Evolutionary conservation across 2,797 vertebrate species (phyloP).

Genomic region (Morus bassanus): DNA sequence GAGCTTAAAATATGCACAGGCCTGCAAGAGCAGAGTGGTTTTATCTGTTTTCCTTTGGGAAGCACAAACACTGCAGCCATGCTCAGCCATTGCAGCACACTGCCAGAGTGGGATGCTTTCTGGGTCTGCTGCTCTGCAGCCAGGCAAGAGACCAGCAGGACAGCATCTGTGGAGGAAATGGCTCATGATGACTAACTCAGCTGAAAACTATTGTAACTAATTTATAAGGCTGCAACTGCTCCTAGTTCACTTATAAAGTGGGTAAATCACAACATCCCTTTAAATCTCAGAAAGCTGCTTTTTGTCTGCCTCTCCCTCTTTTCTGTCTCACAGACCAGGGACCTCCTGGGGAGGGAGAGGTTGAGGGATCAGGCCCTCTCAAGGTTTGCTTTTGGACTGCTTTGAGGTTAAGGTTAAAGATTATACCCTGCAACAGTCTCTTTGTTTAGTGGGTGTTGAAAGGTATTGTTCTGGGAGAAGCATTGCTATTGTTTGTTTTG

Average conservation of each 20-base stretch:
- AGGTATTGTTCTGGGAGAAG: neutral
- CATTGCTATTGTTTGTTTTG: neutral
- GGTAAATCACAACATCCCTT: neutral
- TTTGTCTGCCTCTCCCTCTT: neutral
- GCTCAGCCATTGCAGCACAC: neutral
- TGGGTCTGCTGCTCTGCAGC: neutral
- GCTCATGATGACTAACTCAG: neutral
- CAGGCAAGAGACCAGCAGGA: no score
- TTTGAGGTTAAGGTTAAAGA: neutral
- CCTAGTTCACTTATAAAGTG: neutral
- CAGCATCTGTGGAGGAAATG: rapidly evolving
- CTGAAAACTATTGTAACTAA: neutral
- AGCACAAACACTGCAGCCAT: rapidly evolving
- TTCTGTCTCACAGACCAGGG: neutral
- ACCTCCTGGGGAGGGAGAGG: neutral
- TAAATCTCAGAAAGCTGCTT: neutral
- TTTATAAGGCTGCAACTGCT: neutral
- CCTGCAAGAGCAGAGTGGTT: rapidly evolving
- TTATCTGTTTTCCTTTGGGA: neutral
- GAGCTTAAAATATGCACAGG: neutral
- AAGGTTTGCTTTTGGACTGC: neutral
- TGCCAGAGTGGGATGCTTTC: neutral
- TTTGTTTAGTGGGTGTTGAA: neutral
- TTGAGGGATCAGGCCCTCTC: neutral
- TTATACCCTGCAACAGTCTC: neutral